Conservation (phyloP, 1,140 invertebrate genomes). For the Drosophila bocqueti region DNA sequence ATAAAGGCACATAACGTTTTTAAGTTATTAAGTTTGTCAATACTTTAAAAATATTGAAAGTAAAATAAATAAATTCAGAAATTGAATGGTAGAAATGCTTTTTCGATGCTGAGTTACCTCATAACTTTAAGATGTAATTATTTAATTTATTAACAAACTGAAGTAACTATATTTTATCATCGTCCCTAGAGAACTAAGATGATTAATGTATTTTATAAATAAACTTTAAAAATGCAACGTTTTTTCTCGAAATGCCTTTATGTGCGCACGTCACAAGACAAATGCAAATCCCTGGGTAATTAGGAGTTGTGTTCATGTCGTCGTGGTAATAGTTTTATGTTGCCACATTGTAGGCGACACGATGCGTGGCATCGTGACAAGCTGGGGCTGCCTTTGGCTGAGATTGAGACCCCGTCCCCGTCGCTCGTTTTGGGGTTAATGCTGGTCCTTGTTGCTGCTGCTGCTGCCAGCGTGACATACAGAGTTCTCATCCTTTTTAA, state of each 20-base stretch:
- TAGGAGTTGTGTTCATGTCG: slow-evolving; percentile 83
- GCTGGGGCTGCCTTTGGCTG: slow-evolving; percentile 36
- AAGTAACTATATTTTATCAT: no score
- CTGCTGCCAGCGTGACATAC: slow-evolving; percentile 39
- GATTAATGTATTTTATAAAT: background rate
- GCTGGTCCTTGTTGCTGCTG: slow-evolving; percentile 48
- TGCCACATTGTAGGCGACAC: slow-evolving; percentile 81
- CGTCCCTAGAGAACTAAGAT: no score
- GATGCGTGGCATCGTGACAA: slow-evolving; percentile 58
- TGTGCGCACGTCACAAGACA: slow-evolving; percentile 69
- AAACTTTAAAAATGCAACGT: background rate
- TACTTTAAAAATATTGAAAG: no score
- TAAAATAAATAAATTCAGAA: no score
- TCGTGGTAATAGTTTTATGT: slow-evolving; percentile 83
- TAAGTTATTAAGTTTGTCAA: no score
- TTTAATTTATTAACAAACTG: no score
- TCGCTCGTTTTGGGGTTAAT: slow-evolving; percentile 64
- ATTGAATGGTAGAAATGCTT: no score
- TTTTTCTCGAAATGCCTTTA: slow-evolving; percentile 8
- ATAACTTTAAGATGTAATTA: no score
- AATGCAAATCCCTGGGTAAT: slow-evolving; percentile 82
- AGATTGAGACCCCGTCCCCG: slow-evolving; percentile 64
- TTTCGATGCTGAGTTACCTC: no score
- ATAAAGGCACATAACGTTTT: background rate
- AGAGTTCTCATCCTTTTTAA: slow-evolving; percentile 20